Evolutionary conservation across 2,888 invertebrate species (phyloP), one percentile per base, ranked within the genome.

Genomic region (Stenchaetothrips biformis): DNA sequence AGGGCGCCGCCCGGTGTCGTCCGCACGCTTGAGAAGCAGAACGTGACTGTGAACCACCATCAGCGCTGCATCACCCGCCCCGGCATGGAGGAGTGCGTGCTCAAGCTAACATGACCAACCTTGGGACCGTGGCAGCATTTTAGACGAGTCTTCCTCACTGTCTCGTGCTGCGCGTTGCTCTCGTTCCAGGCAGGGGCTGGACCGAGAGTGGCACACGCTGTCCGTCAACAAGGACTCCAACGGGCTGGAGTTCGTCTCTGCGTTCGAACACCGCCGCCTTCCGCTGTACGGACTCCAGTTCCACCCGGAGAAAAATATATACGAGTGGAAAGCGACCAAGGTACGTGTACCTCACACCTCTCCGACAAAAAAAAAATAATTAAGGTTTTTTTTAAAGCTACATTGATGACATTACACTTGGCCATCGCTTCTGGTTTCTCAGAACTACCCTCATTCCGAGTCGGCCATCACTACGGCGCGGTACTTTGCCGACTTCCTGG

Each of bases 401-500:
- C 16, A 53, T 53, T 16, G 53, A 53, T 13, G 16, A 9, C 6
- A 9, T 67, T n/a, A 21, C 67, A 62, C n/a, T 7, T n/a, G 1
- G 13, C 62, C 67, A 25, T 7, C 2, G 37, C 25, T 74, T 62
- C 18, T 25, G 53, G n/a, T 48, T 4, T 79, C 53, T 11, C 78
- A 80, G 48, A 81, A 81, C 48, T 82, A 82, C 77, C 82, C 82
- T 13, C 83, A 83, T 78, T 78, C 78, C 47, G 21, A 49, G 74
- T 80, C 82, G 11, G 82, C 83, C 4, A 81, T 84, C 0, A 49
- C 80, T n/a, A 80, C 82, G 7, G 80, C 82, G 6, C 80, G 84
- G 0, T 81, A 80, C 59, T 84, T 84, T 79, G 83, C 82, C 82
- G 84, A 84, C 78, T 83, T 83, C 82, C 53, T 83, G 27, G 82